Base-by-base conservation (phyloP, 2,113 vertebrate genomes). In the Otocyon megalotis region DNA sequence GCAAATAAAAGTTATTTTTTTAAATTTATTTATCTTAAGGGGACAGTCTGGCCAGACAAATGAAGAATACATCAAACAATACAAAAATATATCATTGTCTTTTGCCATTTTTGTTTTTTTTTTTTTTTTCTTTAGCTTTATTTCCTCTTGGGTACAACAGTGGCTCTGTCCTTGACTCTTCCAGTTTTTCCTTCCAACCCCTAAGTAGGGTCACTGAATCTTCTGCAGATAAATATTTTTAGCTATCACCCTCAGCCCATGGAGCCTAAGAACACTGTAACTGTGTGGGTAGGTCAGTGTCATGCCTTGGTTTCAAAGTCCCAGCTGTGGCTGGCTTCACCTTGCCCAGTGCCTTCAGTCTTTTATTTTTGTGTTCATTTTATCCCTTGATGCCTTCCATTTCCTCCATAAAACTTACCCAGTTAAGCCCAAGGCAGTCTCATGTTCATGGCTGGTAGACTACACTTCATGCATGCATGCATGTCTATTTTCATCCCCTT, bases 1-100 rank as follows among this genome's bases (percentile, higher is more conserved):
- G 93, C 93, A 96, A 97, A 74, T 97, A 95, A 96, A 94, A 98
- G 43, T 92, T 95, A 69, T 93, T 30, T 92, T 92, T 76, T 84
- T 8, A 76, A 90, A 88, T 93, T 86, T 58, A 94, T 89, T 97
- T 94, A 88, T 95, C 71, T 96, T 69, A 93, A 82, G 92, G 89
- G 69, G n/a, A 81, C 77, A 94, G 24, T 88, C 90, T 97, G 92
- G 79, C 63, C 93, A 67, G 69, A 76, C 94, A 93, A 83, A 93
- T 86, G 89, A 88, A 79, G 93, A 89, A 35, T 77, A 26, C 53
- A 4, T 84, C 72, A 84, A 62, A 93, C 35, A 76, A 19, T 94
- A 62, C 74, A 28, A 71, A 84, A 89, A 35, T 32, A 54, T 11
- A 37, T 62, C 24, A 54, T 63, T 63, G 30, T 60, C n/a, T 85